A percentile compares a stretch with the other conserved stretches of the same genome.
Conservation (phyloP, 2,888 invertebrate genomes). For the Rhogogaster chlorosoma region DNA sequence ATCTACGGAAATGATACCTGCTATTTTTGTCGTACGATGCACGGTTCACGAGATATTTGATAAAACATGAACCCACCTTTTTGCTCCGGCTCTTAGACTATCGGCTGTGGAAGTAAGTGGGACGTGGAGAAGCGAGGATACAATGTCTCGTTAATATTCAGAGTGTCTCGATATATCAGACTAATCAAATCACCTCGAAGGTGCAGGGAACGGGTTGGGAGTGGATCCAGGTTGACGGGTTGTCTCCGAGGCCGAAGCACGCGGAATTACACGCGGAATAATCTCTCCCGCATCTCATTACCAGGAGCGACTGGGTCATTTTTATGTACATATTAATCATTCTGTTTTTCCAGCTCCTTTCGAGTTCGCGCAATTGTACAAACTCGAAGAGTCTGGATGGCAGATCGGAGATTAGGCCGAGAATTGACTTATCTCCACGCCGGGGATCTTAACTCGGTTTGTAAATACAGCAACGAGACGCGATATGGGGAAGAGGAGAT, state of each 20-base stretch:
- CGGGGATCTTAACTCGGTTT: background rate
- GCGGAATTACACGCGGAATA: background rate
- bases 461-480: background rate
- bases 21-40: too few species aligned
- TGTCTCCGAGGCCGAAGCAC: background rate
- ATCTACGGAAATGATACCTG: too few species aligned
- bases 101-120: too few species aligned
- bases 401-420: background rate
- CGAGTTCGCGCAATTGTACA: background rate
- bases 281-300: background rate
- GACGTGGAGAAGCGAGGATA: constrained; percentile 10
- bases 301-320: background rate
- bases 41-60: too few species aligned
- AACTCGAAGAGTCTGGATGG: background rate
- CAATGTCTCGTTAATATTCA: constrained; percentile 66
- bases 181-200: constrained; percentile 54
- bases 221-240: background rate
- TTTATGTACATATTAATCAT: background rate
- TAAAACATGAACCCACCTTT: too few species aligned
- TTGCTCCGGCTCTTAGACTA: too few species aligned
- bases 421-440: background rate
- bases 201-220: background rate
- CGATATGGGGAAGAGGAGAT: background rate
- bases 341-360: background rate
- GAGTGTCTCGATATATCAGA: constrained; percentile 56